Percentiles rank a stretch among this genome's conserved stretches.
These are phyloP conservation scores for Drosophila obscura DNA, from an alignment of 1,140 invertebrate species.

Conservation along the genomic window DNA sequence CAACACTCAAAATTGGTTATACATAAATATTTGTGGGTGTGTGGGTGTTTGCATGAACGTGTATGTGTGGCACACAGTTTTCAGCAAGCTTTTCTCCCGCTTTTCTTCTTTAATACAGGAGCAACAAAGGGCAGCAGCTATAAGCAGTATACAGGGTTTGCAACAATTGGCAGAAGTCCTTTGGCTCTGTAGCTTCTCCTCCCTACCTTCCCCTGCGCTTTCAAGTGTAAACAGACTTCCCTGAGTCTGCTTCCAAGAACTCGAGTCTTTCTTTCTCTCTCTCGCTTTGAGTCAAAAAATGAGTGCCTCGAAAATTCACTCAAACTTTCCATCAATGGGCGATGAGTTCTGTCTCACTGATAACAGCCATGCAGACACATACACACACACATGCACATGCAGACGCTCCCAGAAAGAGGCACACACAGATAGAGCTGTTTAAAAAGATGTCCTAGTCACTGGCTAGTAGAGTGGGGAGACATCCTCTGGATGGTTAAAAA, in stretches of 20 bases:
- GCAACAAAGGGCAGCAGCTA: slow-evolving; percentile 29
- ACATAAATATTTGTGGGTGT: slow-evolving; percentile 66
- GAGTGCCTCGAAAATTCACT: slow-evolving; percentile 53
- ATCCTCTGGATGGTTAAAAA: neutral
- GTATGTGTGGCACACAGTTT: slow-evolving; percentile 40
- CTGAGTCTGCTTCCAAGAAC: slow-evolving; percentile 46
- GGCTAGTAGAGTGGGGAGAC: neutral
- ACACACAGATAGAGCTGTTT: slow-evolving; percentile 53
- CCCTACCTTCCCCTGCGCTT: slow-evolving; percentile 40
- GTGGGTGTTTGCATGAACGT: slow-evolving; percentile 1
- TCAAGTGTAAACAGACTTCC: slow-evolving; percentile 69
- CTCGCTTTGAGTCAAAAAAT: slow-evolving; percentile 11
- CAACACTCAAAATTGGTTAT: slow-evolving; percentile 58
- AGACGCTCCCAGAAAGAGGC: slow-evolving; percentile 3
- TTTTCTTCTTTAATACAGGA: slow-evolving; percentile 6
- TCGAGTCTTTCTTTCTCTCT: slow-evolving; percentile 21
- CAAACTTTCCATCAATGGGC: slow-evolving; percentile 78
- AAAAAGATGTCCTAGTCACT: slow-evolving; percentile 59
- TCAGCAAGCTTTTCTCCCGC: slow-evolving; percentile 56
- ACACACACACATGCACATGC: slow-evolving; percentile 24
- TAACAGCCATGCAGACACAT: slow-evolving; percentile 53
- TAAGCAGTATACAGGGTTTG: slow-evolving; percentile 56
- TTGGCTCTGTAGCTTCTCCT: neutral
- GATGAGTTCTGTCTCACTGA: slow-evolving; percentile 71
- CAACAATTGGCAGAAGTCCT: slow-evolving; percentile 74